Conservation (phyloP, 2,888 invertebrate species). For the Furcula furcula region DNA sequence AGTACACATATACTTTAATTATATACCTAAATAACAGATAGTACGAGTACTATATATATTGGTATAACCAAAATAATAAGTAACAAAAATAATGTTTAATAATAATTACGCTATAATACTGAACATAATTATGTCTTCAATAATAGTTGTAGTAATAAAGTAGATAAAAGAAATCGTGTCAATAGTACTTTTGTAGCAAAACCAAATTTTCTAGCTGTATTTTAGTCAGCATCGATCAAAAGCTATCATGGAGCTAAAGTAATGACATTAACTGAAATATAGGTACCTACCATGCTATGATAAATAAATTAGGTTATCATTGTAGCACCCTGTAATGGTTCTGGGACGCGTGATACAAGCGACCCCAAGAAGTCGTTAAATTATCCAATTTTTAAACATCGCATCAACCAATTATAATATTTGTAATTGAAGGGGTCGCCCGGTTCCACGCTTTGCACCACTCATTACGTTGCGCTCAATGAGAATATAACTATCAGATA, state of each 20-base stretch:
- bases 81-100: no score
- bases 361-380: conserved; percentile 5
- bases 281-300: background rate
- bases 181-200: no score
- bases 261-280: background rate
- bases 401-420: conserved; percentile 2
- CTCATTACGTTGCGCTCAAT: background rate
- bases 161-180: no score
- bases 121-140: no score
- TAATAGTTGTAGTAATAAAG: no score
- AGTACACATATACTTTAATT: no score
- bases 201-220: background rate
- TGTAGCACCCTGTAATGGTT: conserved; percentile 15
- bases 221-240: no score
- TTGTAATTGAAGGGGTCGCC: background rate
- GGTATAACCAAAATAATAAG: no score
- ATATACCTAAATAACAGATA: no score
- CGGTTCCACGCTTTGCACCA: background rate
- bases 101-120: no score
- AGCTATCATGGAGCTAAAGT: no score
- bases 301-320: conserved; percentile 16
- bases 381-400: conserved; percentile 1
- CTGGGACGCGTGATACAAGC: conserved; percentile 13
- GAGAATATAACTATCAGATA: background rate
- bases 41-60: no score